Base-by-base conservation (phyloP, 2,113 vertebrate species). In the Casuarius casuarius region DNA sequence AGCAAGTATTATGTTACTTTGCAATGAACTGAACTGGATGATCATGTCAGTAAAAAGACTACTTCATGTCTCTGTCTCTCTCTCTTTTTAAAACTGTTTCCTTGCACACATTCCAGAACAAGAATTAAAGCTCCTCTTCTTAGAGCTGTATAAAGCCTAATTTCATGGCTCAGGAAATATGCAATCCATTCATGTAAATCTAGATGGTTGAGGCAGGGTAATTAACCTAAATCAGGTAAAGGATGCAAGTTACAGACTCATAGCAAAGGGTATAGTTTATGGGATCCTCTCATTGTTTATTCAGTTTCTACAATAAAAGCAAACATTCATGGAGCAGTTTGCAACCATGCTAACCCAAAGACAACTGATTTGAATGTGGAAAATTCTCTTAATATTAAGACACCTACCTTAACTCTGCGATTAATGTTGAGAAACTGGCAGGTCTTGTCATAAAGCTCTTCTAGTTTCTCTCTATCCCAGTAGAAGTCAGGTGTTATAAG, bases 401-500 rank as follows among this genome's bases (percentile, higher is more conserved):
- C 16, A 71, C 94, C 8, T 97, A 99, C 99, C 97, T 99, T 99
- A 79, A 99, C 99, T 97, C 99, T 98, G 68, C 99, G 99, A 93
- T 99, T 98, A 70, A 99, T 99, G 95, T 98, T 99, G 90, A 99
- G 99, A 97, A 99, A 99, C 90, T 99, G 99, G 88, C 99, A 99
- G 2, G 99, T 99, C 96, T 99, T 99, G 78, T 99, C 99, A 56
- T 99, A 99, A 72, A 99, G 99, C 71, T 98, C 99, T 93, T 99
- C 99, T 82, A 99, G 98, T 97, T 99, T 99, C 96, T 99, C 99
- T 98, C 99, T 96, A 76, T 99, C 99, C 99, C 99, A 99, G 97
- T 99, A 99, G 98, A 99, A 99, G 91, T 99, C 99, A 2, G 99
- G 99, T 22, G 99, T 99, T 94, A 99, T 98, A 48, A 99, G 98